Percentiles rank a stretch among this genome's conserved stretches.
Conservation (phyloP, 2,113 vertebrate species). For the Pygoscelis adeliae region DNA sequence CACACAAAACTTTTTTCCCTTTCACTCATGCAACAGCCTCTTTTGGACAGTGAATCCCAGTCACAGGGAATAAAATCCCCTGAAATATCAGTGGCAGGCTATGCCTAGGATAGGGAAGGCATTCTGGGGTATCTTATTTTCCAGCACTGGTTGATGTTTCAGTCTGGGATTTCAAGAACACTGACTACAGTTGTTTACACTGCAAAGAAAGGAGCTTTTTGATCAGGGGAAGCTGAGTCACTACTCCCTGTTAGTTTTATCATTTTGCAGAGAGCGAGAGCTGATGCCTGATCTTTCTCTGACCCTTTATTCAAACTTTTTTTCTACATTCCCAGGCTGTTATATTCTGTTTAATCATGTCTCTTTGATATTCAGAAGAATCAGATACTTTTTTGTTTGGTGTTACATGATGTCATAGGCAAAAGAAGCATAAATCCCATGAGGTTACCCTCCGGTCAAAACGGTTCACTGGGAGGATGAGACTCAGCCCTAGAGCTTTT, state of each 20-base stretch:
- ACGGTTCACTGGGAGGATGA: conserved; percentile 27
- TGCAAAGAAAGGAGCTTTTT: conserved; percentile 61
- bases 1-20: background rate
- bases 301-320: conserved; percentile 50
- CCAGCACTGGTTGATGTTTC: conserved; percentile 13
- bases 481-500: background rate
- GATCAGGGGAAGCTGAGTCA: conserved; percentile 63
- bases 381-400: conserved; percentile 8
- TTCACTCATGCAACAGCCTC: background rate
- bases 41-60: background rate
- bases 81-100: background rate
- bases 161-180: conserved; percentile 41
- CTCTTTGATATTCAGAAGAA: conserved; percentile 27
- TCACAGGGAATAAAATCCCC: background rate
- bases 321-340: background rate
- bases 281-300: conserved; percentile 56
- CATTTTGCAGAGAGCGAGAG: conserved; percentile 29
- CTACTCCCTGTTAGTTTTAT: conserved; percentile 55
- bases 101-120: background rate
- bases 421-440: conserved; percentile 19
- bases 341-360: background rate
- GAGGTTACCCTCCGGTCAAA: conserved; percentile 30
- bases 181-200: conserved; percentile 32
- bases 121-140: conserved; percentile 17
- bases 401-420: conserved; percentile 32